Evolutionary conservation across 2,113 vertebrate genomes (phyloP).

Genomic region (Solea solea): DNA sequence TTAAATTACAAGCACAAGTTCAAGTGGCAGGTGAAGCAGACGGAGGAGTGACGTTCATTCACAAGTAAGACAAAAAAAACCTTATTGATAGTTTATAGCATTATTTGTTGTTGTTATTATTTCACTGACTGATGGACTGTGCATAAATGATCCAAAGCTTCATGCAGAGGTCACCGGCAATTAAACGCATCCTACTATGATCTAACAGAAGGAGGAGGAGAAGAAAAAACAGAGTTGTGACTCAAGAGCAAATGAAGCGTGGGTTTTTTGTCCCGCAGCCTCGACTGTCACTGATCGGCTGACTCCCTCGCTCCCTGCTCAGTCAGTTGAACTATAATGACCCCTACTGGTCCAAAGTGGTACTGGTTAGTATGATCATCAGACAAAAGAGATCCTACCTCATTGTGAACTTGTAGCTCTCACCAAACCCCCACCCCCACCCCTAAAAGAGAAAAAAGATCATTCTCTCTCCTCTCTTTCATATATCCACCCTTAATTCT

Average conservation of each 20-base stretch:
- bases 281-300: background rate
- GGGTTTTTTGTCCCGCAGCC: constrained; percentile 33
- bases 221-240: constrained; percentile 32
- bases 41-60: constrained; percentile 10
- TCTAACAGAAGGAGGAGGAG: background rate
- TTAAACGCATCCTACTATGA: background rate
- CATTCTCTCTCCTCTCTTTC: background rate
- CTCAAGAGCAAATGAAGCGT: constrained; percentile 35
- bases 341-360: constrained; percentile 84
- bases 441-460: background rate
- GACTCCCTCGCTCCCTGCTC: constrained; percentile 16
- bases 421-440: constrained; percentile 4
- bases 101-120: too few relatives aligned
- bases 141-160: background rate
- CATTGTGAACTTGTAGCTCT: constrained; percentile 42
- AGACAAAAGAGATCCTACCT: constrained; percentile 49
- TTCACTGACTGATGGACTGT: too few relatives aligned
- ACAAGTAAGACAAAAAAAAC: background rate
- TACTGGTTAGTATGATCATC: constrained; percentile 38
- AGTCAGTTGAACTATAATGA: constrained; percentile 85
- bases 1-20: constrained; percentile 65
- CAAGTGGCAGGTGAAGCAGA: constrained; percentile 31
- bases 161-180: constrained; percentile 6
- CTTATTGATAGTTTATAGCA: background rate
- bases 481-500: background rate